Evolutionary conservation across 2,888 invertebrate genomes (phyloP).

Genomic region (Ichneumoninae sp.): DNA sequence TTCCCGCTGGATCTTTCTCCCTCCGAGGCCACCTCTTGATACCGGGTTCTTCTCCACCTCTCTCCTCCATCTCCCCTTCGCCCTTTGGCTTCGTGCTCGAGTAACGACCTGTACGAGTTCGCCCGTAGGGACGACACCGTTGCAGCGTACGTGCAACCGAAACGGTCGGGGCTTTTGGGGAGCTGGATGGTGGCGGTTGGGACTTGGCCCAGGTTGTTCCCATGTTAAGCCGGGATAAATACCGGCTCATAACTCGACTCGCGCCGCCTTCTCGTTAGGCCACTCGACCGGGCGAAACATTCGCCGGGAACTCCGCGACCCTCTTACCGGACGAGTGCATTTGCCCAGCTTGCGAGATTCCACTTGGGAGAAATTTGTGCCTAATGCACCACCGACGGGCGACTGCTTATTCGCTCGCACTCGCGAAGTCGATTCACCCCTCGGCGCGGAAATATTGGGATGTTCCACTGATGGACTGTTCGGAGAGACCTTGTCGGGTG

Average conservation of each 20-base stretch:
- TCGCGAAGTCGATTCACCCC: background rate
- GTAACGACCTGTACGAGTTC: conserved; percentile 59
- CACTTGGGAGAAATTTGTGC: conserved; percentile 7
- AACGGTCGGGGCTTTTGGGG: conserved; percentile 27
- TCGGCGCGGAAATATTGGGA: background rate
- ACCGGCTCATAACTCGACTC: conserved; percentile 71
- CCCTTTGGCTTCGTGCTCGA: conserved; percentile 52
- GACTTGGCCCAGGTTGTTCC: conserved; percentile 70
- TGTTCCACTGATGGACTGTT: background rate
- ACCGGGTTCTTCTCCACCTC: conserved; percentile 16
- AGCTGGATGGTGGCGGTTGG: conserved; percentile 56
- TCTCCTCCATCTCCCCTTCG: conserved; percentile 38
- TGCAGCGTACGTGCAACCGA: conserved; percentile 40
- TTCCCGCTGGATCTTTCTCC: conserved; percentile 28
- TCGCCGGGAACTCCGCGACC: conserved; percentile 23
- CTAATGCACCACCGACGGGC: conserved; percentile 17
- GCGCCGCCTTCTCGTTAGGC: conserved; percentile 43
- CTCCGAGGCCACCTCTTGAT: conserved; percentile 38
- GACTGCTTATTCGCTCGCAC: background rate
- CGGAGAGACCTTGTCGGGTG: background rate
- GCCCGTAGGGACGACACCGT: conserved; percentile 38
- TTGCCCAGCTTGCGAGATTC: conserved; percentile 35
- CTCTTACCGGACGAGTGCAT: conserved; percentile 20
- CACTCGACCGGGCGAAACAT: conserved; percentile 40
- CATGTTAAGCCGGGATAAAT: conserved; percentile 78